phyloP scores from a whole-genome alignment of 2,888 invertebrate species.

The Bombylius discolor region DNA sequence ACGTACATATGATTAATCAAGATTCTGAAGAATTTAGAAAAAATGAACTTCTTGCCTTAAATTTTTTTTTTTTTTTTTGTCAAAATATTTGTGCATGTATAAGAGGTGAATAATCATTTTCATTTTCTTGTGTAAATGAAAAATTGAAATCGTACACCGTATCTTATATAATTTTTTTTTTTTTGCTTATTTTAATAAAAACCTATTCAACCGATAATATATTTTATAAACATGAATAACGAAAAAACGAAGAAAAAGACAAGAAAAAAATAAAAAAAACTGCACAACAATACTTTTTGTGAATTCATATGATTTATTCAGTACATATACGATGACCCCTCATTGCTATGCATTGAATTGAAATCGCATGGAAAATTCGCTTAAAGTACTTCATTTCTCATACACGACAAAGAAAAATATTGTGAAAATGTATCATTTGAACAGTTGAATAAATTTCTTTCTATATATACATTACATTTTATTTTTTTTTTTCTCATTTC shows the following conservation, averaged over 20 bases:
- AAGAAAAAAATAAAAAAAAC: too few species aligned
- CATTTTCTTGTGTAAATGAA: neutral
- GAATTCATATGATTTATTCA: conserved; percentile 11
- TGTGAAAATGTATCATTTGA: conserved; percentile 10
- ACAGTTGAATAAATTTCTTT: conserved; percentile 10
- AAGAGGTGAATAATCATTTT: too few species aligned
- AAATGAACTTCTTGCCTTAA: too few species aligned
- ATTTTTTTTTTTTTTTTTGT: too few species aligned
- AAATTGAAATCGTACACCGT: neutral
- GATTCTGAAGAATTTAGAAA: too few species aligned
- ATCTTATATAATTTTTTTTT: too few species aligned
- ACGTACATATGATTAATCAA: too few species aligned
- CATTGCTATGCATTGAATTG: conserved; percentile 26
- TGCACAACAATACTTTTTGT: neutral
- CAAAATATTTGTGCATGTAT: too few species aligned
- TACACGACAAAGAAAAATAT: neutral
- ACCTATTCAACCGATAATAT: neutral
- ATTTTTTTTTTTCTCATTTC: too few species aligned
- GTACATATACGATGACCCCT: conserved; percentile 16
- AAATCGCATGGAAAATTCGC: conserved; percentile 26
- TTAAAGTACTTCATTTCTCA: conserved; percentile 16
- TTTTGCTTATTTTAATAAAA: neutral
- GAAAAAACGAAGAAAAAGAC: too few species aligned
- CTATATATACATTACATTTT: neutral
- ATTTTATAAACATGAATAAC: too few species aligned